Conservation (phyloP, 2,113 vertebrate species). For the Xyrauchen texanus region DNA sequence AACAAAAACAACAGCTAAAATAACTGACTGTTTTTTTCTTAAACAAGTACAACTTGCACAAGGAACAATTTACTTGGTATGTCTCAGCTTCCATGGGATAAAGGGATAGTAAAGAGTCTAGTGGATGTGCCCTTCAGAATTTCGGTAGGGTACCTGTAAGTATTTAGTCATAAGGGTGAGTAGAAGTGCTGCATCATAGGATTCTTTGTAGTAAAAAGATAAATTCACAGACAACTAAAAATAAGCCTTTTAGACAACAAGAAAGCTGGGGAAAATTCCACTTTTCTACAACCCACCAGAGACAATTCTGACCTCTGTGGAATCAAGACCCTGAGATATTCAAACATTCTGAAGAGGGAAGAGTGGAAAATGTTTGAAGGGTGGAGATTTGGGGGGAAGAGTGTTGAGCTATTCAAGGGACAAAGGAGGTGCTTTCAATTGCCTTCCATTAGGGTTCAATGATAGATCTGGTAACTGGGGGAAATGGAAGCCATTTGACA, state of each 20-base stretch:
- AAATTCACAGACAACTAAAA: slow-evolving; percentile 57
- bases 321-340: slow-evolving; percentile 21
- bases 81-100: too few relatives aligned
- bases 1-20: too few relatives aligned
- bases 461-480: too few relatives aligned
- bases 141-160: not conserved
- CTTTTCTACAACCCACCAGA: slow-evolving; percentile 69
- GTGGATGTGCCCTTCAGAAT: too few relatives aligned
- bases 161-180: not conserved
- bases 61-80: too few relatives aligned
- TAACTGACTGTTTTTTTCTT: too few relatives aligned
- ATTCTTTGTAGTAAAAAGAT: too few relatives aligned
- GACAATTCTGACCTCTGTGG: slow-evolving; percentile 41
- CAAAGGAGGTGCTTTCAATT: not conserved
- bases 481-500: too few relatives aligned
- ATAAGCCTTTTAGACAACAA: slow-evolving; percentile 28
- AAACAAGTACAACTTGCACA: too few relatives aligned
- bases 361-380: slow-evolving; percentile 14
- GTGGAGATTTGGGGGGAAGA: not conserved
- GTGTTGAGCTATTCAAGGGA: not conserved
- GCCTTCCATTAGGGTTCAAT: not conserved
- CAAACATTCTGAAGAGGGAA: slow-evolving; percentile 11
- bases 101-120: too few relatives aligned
- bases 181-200: too few relatives aligned
- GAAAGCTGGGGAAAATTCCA: slow-evolving; percentile 63